Conservation (phyloP, 2,113 vertebrate genomes). For the Caranx melampygus region DNA sequence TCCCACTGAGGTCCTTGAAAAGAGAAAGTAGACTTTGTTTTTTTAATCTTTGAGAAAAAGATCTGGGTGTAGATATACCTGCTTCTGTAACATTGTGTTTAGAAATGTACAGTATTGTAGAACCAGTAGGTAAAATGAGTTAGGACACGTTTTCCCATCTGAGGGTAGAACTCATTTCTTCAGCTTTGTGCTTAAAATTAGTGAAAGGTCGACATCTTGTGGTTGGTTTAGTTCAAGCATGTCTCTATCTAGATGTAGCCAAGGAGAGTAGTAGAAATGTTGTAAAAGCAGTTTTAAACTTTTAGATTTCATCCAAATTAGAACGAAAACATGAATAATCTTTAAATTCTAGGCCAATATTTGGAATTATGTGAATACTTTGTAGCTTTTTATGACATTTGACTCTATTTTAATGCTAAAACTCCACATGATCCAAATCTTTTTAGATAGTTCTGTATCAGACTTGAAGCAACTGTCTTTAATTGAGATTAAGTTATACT, state of each 20-base stretch:
- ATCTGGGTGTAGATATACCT: constrained; percentile 4
- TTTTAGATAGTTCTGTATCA: constrained; percentile 10
- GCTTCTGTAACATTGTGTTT: constrained; percentile 31
- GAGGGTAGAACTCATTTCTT: not conserved
- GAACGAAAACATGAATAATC: not conserved
- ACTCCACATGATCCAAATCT: not conserved
- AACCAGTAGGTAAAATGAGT: constrained; percentile 15
- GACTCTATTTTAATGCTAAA: constrained; percentile 25
- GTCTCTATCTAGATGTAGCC: constrained; percentile 7
- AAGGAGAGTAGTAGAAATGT: constrained; percentile 16
- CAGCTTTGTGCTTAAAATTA: constrained; percentile 33
- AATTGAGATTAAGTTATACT: not conserved
- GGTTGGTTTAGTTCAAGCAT: constrained; percentile 53
- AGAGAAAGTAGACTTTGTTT: not conserved
- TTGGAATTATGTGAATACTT: constrained; percentile 29
- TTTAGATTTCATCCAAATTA: constrained; percentile 14
- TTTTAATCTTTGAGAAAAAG: not conserved
- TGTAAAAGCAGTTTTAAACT: not conserved
- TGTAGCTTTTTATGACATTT: constrained; percentile 16
- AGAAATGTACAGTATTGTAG: constrained; percentile 44
- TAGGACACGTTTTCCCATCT: not conserved
- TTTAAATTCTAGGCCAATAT: not conserved
- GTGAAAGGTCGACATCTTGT: constrained; percentile 56
- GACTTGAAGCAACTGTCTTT: not conserved
- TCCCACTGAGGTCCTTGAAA: constrained; percentile 1